These are phyloP conservation scores for Ectemnius lituratus DNA, from an alignment of 2,888 invertebrate genomes.

Conservation along the genomic window DNA sequence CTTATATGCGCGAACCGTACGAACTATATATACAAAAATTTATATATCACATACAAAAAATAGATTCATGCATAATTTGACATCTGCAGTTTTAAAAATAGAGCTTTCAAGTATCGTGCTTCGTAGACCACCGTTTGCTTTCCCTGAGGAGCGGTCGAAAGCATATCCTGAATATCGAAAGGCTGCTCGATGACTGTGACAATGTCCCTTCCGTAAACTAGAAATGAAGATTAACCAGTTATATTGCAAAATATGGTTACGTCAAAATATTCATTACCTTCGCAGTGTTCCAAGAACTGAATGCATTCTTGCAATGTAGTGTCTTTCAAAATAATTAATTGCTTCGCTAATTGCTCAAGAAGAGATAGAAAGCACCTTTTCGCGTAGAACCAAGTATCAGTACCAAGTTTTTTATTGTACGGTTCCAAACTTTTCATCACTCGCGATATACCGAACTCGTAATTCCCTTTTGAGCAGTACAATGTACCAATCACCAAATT, in stretches of 20 bases:
- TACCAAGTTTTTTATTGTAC: conserved; percentile 95
- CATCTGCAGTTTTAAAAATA: conserved; percentile 85
- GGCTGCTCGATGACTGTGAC: conserved; percentile 91
- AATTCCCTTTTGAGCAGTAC: conserved; percentile 99
- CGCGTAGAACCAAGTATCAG: conserved; percentile 99
- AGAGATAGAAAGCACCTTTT: conserved; percentile 97
- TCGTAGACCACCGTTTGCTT: conserved; percentile 96
- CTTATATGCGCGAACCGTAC: background rate
- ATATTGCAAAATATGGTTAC: no score
- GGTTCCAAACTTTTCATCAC: conserved; percentile 98
- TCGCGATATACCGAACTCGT: conserved; percentile 98
- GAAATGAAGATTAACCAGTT: conserved; percentile 62
- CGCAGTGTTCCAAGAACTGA: conserved; percentile 93
- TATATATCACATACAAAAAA: background rate
- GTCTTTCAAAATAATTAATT: conserved; percentile 93
- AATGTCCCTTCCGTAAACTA: conserved; percentile 90
- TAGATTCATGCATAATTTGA: conserved; percentile 34
- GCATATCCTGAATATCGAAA: conserved; percentile 84
- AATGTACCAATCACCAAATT: conserved; percentile 99
- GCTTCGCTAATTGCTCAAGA: conserved; percentile 93
- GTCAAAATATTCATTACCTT: conserved; percentile 78
- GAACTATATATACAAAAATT: conserved; percentile 7
- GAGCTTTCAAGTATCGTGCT: conserved; percentile 89
- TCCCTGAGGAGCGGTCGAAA: conserved; percentile 83
- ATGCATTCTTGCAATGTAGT: conserved; percentile 92